A percentile compares a stretch with the other conserved stretches of the same genome.
phyloP scores from a whole-genome alignment of 1,140 invertebrate species.

The Triops cancriformis region DNA sequence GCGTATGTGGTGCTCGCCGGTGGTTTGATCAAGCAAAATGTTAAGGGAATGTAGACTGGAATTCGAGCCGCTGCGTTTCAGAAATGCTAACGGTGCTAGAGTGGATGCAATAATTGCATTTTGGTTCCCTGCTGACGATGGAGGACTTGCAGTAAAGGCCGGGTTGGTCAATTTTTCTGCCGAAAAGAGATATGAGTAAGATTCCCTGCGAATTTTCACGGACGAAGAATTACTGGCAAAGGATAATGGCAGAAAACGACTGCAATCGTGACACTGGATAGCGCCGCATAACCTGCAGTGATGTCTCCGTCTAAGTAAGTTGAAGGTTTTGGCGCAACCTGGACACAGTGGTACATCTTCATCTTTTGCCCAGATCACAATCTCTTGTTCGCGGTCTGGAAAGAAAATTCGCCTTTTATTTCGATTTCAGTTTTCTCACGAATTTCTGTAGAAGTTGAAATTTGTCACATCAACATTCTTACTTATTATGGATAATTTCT shows the following conservation, averaged over 20 bases:
- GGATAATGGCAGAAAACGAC: constrained; percentile 70
- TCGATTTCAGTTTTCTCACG: neutral
- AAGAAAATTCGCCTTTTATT: constrained; percentile 24
- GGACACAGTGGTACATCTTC: constrained; percentile 81
- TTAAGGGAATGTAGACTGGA: constrained; percentile 41
- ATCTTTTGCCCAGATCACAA: constrained; percentile 91
- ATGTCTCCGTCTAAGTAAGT: constrained; percentile 71
- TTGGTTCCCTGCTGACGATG: constrained; percentile 39
- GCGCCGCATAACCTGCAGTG: constrained; percentile 93
- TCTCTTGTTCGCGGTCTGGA: constrained; percentile 59
- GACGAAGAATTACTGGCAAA: constrained; percentile 64
- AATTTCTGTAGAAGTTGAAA: too few relatives aligned
- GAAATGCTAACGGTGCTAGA: constrained; percentile 28
- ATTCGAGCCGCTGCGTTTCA: constrained; percentile 36
- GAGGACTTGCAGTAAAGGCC: constrained; percentile 40
- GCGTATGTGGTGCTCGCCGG: constrained; percentile 58
- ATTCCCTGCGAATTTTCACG: constrained; percentile 43
- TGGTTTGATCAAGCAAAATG: constrained; percentile 43
- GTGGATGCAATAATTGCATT: constrained; percentile 49
- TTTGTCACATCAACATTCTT: too few relatives aligned
- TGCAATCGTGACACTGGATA: constrained; percentile 91
- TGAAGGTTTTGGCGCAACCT: constrained; percentile 79
- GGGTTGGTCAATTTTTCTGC: constrained; percentile 53
- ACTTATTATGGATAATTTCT: too few relatives aligned
- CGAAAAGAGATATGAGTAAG: constrained; percentile 32